Base-by-base conservation (phyloP, 2,113 vertebrate species). In the Azemiops feae region DNA sequence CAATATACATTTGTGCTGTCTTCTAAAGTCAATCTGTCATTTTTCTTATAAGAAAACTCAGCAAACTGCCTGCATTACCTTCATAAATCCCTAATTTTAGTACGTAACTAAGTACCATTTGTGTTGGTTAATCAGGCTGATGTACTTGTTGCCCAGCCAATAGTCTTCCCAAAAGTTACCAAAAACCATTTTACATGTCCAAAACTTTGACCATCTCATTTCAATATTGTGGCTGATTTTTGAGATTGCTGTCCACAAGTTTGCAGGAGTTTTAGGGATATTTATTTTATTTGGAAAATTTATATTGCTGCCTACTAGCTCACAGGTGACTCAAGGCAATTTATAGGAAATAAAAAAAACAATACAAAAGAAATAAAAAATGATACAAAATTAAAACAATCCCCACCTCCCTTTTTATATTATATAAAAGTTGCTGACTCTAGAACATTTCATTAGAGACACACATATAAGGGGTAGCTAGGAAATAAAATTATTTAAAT, bases 181-280 rank as follows among this genome's bases (percentile, higher is more conserved):
- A 89, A 94, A 54, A 96, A 23, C 90, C 91, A 4, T 57, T 58
- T 0, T 34, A 5, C 81, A 94, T 54, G 47, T 94, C 95, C 95
- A 94, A 23, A 92, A 87, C 88, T 96, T 92, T 88, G 90, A 88
- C 95, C 93, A 94, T n/a, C 50, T 93, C 57, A 95, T 90, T 50
- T 64, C 39, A 4, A 53, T 92, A 45, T 74, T 11, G 0, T 8
- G 22, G 92, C 23, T 54, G 16, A 93, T 96, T 58, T 89, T 91
- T 69, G 97, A 93, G 88, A 96, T 92, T 14, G 92, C 74, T 0
- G 91, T 92, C 74, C 93, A 96, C 89, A 30, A 96, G 86, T 8
- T 92, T 27, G 60, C 88, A 53, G 25, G 34, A 92, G 1, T 64
- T 85, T 86, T 95, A 88, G 50, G 93, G 92, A 9, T 47, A 47